phyloP scores from a whole-genome alignment of 2,888 invertebrate species.

The Trichogramma evanescens region DNA sequence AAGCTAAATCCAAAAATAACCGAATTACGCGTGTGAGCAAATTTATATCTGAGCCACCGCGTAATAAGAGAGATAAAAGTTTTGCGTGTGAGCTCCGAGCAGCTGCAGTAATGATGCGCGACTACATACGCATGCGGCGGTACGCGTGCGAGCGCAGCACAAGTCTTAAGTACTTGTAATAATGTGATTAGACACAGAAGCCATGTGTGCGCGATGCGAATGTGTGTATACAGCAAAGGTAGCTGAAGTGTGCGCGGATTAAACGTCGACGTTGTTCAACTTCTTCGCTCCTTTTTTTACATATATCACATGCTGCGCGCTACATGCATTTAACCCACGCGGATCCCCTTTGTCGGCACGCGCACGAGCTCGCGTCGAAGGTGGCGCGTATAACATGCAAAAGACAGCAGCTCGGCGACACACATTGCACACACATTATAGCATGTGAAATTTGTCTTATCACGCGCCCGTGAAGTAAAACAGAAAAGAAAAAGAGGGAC shows the following conservation, averaged over 20 bases:
- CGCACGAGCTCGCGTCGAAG: neutral
- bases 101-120: slow-evolving; percentile 19
- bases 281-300: neutral
- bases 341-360: neutral
- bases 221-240: too few relatives aligned
- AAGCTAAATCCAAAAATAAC: too few relatives aligned
- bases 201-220: neutral
- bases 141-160: neutral
- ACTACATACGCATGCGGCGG: neutral
- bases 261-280: neutral
- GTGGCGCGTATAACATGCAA: neutral
- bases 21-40: too few relatives aligned
- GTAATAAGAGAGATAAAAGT: slow-evolving; percentile 5
- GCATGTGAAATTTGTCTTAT: slow-evolving; percentile 8
- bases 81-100: neutral
- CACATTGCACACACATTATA: neutral
- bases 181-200: slow-evolving; percentile 22
- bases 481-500: too few relatives aligned
- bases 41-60: too few relatives aligned
- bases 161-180: slow-evolving; percentile 17
- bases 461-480: neutral
- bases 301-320: neutral
- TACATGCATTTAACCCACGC: too few relatives aligned
- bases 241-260: neutral
- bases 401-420: neutral